Percentiles rank a stretch among this genome's conserved stretches.
Conservation (phyloP, 2,888 invertebrate genomes). For the Phalera bucephala region DNA sequence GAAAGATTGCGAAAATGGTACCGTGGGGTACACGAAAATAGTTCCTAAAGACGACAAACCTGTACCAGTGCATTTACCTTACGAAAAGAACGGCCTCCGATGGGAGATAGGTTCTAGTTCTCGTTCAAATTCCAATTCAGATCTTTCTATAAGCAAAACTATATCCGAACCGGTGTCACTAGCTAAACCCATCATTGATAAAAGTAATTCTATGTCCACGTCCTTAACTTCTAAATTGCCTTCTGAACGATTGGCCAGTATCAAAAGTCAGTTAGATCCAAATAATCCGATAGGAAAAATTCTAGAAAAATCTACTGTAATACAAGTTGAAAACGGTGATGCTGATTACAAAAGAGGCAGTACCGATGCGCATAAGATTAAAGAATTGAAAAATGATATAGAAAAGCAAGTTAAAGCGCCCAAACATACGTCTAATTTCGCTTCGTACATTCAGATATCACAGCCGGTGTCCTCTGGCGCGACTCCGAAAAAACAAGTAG, state of each 20-base stretch:
- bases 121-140: conserved; percentile 67
- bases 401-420: conserved; percentile 73
- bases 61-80: conserved; percentile 73
- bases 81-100: conserved; percentile 68
- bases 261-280: conserved; percentile 76
- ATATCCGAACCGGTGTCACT: conserved; percentile 68
- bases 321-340: conserved; percentile 73
- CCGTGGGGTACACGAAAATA: conserved; percentile 61
- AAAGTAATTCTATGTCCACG: conserved; percentile 56
- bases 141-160: conserved; percentile 73
- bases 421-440: conserved; percentile 83
- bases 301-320: conserved; percentile 77
- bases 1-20: conserved; percentile 70
- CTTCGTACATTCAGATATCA: conserved; percentile 84
- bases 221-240: conserved; percentile 66
- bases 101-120: conserved; percentile 64
- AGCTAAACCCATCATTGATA: conserved; percentile 59
- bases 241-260: conserved; percentile 68
- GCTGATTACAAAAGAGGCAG: conserved; percentile 26
- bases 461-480: conserved; percentile 75
- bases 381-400: conserved; percentile 65
- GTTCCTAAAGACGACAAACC: conserved; percentile 67
- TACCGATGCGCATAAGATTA: conserved; percentile 43
- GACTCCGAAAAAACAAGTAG: conserved; percentile 50
- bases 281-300: conserved; percentile 80